Percentiles rank a stretch among this genome's conserved stretches.
Conservation (phyloP, 1,140 invertebrate genomes). For the Cecropterus lyciades region DNA sequence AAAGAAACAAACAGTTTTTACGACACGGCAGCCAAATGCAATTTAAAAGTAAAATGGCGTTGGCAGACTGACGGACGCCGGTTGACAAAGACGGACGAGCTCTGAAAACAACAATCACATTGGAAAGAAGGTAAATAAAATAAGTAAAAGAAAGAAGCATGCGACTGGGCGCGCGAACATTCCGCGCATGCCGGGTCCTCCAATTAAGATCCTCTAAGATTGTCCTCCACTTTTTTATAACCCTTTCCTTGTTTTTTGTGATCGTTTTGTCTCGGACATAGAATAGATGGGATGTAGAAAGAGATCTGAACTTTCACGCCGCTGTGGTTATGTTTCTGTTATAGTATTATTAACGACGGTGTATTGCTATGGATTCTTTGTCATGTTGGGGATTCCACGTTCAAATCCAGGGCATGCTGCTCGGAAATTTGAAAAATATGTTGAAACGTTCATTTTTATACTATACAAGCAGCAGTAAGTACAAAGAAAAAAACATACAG, state of each 20-base stretch:
- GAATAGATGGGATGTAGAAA: neutral
- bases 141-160: constrained; percentile 40
- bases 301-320: no score
- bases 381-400: no score
- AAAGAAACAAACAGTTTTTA: constrained; percentile 52
- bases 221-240: constrained; percentile 52
- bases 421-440: no score
- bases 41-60: constrained; percentile 68
- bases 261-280: constrained; percentile 50
- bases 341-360: no score
- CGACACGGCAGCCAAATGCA: constrained; percentile 46
- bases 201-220: constrained; percentile 77
- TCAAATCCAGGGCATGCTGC: no score
- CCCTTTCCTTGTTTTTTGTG: constrained; percentile 45
- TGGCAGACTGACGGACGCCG: constrained; percentile 61
- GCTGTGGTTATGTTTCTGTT: no score
- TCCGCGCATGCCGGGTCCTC: constrained; percentile 59
- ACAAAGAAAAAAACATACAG: no score
- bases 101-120: constrained; percentile 47
- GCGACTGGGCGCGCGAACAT: constrained; percentile 47
- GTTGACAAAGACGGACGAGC: constrained; percentile 61
- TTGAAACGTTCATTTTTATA: no score
- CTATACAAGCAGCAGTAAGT: no score
- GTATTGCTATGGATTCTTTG: no score
- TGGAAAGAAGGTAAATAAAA: constrained; percentile 43